These are phyloP conservation scores for Caenorhabditis elegans DNA, from an alignment of 1,140 invertebrate species.

Conservation along the genomic window DNA sequence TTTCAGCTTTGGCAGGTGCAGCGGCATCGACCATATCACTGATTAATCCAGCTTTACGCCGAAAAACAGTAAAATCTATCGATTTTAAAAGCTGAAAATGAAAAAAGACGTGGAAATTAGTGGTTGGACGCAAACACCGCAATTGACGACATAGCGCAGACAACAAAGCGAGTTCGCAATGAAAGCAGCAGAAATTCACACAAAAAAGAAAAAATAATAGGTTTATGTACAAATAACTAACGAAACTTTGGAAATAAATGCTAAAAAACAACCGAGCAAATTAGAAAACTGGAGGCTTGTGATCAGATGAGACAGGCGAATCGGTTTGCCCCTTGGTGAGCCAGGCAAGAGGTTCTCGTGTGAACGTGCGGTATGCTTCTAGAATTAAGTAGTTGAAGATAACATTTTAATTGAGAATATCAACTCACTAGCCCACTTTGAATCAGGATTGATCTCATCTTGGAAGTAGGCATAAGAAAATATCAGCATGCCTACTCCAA, in stretches of 20 bases:
- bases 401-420: neutral
- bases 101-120: slow-evolving; percentile 8
- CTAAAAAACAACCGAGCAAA: neutral
- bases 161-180: neutral
- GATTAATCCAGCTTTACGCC: neutral
- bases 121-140: neutral
- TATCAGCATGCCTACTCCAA: neutral
- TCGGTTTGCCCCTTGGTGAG: neutral
- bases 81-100: neutral
- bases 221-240: neutral
- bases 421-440: neutral
- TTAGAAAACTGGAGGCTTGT: neutral
- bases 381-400: neutral
- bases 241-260: neutral
- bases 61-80: neutral
- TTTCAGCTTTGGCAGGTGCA: slow-evolving; percentile 6
- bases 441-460: slow-evolving; percentile 9
- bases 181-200: no score
- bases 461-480: slow-evolving; percentile 6
- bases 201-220: neutral
- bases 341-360: slow-evolving; percentile 10
- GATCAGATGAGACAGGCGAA: neutral
- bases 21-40: neutral
- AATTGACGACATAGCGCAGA: neutral
- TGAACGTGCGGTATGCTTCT: slow-evolving; percentile 4